These are phyloP conservation scores for Typhlomys cinereus DNA, from an alignment of 2,113 vertebrate genomes.

Conservation along the genomic window DNA sequence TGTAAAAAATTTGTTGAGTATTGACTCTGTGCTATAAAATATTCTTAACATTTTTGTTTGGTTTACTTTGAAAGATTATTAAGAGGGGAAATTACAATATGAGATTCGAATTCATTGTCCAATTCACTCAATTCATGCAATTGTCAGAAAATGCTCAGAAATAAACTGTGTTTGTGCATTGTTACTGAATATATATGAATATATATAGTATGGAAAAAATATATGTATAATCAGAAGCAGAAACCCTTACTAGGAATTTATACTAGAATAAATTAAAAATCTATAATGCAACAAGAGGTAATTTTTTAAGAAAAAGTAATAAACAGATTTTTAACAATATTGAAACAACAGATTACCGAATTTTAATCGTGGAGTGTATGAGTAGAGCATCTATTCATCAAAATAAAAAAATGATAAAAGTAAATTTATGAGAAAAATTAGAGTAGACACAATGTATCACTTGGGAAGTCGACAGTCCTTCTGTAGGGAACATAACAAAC, in stretches of 20 bases:
- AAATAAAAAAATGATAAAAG: background rate
- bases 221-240: no score
- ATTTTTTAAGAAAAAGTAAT: background rate
- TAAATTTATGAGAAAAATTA: no score
- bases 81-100: background rate
- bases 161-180: background rate
- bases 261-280: background rate
- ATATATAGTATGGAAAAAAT: no score
- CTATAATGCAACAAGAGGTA: background rate
- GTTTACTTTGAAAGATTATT: background rate
- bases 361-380: background rate
- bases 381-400: conserved; percentile 39
- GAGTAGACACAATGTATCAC: no score
- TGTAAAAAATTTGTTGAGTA: background rate
- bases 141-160: background rate
- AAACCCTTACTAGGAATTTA: background rate
- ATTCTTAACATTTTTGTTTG: background rate
- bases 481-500: background rate
- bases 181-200: background rate
- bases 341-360: background rate
- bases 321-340: background rate
- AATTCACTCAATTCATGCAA: background rate
- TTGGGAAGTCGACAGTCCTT: background rate
- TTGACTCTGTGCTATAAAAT: background rate
- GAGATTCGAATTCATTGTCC: background rate